Conservation (phyloP, 1,140 invertebrate species). For the Sminthurinus signatus region DNA sequence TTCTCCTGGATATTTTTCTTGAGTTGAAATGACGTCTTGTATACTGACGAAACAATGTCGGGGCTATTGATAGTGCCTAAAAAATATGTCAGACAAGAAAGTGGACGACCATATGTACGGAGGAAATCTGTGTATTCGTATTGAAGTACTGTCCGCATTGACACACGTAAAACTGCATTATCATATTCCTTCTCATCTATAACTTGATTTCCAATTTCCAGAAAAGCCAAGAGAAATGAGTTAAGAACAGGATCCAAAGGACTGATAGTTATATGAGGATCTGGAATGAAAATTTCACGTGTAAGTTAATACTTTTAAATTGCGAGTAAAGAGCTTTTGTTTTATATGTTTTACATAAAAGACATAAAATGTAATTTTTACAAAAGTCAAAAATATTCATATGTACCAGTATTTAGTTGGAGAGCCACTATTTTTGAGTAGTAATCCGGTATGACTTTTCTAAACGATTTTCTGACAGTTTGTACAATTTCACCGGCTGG, state of each 20-base stretch:
- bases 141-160: background rate
- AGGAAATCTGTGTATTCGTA: slow-evolving; percentile 3
- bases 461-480: background rate
- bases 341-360: background rate
- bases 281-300: background rate
- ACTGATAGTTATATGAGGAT: background rate
- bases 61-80: background rate
- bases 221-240: background rate
- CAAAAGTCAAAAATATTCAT: background rate
- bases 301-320: background rate
- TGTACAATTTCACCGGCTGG: background rate
- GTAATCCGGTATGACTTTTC: background rate
- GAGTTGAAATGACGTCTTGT: background rate
- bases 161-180: background rate
- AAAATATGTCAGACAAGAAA: background rate
- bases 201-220: background rate
- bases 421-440: background rate
- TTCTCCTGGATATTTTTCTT: background rate
- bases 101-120: background rate
- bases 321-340: background rate
- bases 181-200: background rate
- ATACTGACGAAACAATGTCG: background rate
- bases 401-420: background rate
- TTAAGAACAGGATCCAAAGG: background rate
- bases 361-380: background rate